Conservation (phyloP, 2,113 vertebrate genomes). For the Clarias macrocephalus region DNA sequence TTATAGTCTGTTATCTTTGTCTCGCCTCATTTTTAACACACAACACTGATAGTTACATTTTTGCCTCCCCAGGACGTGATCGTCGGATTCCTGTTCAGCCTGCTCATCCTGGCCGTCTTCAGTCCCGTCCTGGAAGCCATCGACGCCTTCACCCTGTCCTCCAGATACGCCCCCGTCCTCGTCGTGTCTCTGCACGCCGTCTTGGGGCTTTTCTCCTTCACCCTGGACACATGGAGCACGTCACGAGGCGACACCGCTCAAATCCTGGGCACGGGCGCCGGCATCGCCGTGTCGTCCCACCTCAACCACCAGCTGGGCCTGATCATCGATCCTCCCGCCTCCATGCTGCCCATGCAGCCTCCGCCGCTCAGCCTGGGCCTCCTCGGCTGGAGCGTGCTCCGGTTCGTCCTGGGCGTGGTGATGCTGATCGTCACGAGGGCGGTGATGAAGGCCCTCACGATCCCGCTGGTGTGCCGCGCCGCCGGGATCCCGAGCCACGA, state of each 20-base stretch:
- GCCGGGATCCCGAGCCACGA: constrained; percentile 71
- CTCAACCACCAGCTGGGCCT: constrained; percentile 77
- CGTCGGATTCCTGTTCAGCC: constrained; percentile 85
- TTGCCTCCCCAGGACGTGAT: constrained; percentile 81
- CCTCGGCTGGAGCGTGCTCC: constrained; percentile 71
- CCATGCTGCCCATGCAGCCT: constrained; percentile 74
- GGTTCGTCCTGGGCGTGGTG: constrained; percentile 79
- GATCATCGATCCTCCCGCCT: constrained; percentile 72
- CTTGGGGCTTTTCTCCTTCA: constrained; percentile 92
- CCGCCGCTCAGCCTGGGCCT: constrained; percentile 70
- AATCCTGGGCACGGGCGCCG: constrained; percentile 90
- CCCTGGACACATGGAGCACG: constrained; percentile 95
- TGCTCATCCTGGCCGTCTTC: constrained; percentile 85
- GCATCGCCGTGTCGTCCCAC: constrained; percentile 87
- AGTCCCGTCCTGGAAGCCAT: constrained; percentile 83
- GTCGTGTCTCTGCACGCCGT: constrained; percentile 85
- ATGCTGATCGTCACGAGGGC: constrained; percentile 77
- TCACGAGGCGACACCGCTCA: constrained; percentile 93
- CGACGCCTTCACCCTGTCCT: constrained; percentile 86
- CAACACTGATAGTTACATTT: neutral
- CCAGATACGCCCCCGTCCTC: constrained; percentile 81
- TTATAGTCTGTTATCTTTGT: neutral
- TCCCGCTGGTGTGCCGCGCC: constrained; percentile 83
- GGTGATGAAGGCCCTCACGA: constrained; percentile 86
- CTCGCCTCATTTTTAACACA: neutral